Evolutionary conservation across 2,888 invertebrate genomes (phyloP).

Genomic region (Hymenopus coronatus): DNA sequence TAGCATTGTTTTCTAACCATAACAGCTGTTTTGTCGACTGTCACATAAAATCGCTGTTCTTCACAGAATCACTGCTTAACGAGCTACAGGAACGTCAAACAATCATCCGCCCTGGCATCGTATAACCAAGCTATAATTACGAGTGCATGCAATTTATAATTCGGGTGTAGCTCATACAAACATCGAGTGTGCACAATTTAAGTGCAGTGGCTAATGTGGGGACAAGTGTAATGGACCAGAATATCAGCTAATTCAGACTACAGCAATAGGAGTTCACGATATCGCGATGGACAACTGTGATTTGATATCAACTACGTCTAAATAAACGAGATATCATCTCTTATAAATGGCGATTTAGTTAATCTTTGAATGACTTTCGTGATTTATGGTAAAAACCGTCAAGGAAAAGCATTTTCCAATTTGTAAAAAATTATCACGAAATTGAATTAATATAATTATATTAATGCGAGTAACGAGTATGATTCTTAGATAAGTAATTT

Average conservation of each 20-base stretch:
- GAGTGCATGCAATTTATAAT: background rate
- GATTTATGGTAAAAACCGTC: too few relatives aligned
- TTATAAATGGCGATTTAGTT: background rate
- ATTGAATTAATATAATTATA: too few relatives aligned
- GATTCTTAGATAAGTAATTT: too few relatives aligned
- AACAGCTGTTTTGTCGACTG: background rate
- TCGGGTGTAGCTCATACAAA: background rate
- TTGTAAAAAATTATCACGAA: too few relatives aligned
- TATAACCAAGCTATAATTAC: background rate
- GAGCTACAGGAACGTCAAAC: too few relatives aligned
- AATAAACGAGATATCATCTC: background rate
- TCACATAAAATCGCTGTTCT: background rate
- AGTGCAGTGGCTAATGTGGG: background rate
- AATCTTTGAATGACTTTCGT: too few relatives aligned
- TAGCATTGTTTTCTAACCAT: too few relatives aligned
- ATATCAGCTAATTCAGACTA: background rate
- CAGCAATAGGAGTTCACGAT: background rate
- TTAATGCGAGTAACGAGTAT: too few relatives aligned
- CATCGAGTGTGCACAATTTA: background rate
- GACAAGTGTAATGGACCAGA: background rate
- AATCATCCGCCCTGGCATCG: background rate
- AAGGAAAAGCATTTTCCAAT: too few relatives aligned
- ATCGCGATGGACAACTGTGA: background rate
- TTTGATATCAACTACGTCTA: background rate
- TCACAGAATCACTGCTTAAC: too few relatives aligned